Evolutionary conservation across 2,888 invertebrate species (phyloP), one percentile per base, ranked within the genome.

Genomic region (Lampropteryx suffumata): DNA sequence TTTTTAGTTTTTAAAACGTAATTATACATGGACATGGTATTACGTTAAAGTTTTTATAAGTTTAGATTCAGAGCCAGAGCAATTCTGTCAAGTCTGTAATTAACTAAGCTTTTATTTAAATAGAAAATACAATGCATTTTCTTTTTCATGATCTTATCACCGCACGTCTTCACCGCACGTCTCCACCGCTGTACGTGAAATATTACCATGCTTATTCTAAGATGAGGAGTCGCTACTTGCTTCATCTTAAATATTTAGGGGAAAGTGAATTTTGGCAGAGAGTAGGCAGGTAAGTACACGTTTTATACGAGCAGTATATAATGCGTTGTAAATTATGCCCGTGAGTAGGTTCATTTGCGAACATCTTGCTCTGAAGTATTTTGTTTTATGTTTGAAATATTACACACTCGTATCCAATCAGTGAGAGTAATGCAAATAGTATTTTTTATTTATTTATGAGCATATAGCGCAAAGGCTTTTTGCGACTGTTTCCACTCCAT

Each of bases 301-400:
- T n/a, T 61, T 78, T 78, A 75, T 77, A 79, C 74, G 66, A 69
- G 62, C 70, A 71, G 66, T 77, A 65, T 4, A 17, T 65, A 69
- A 66, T 67, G 66, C 66, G 70, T 71, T 62, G 53, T 64, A 69
- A 70, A 77, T 74, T 13, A 33, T 14, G 3, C 24, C 30, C 17
- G 14, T 26, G 30, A 32, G 45, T 12, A 10, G 32, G 32, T 46
- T 46, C 14, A 10, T 39, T 28, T 39, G 27, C 7, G 13, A 29
- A 21, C 11, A 37, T 10, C 12, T 24, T 36, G 12, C 4, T 13
- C 6, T 24, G n/a, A n/a, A n/a, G n/a, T 26, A 9, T 37, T 8
- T 26, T 4, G 17, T 45, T 26, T 44, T 35, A 12, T 36, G 26
- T 26, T 26, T 26, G 4, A 36, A 36, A 36, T 28, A 43, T 21